phyloP scores from a whole-genome alignment of 2,797 vertebrate species.

The Chelon auratus region DNA sequence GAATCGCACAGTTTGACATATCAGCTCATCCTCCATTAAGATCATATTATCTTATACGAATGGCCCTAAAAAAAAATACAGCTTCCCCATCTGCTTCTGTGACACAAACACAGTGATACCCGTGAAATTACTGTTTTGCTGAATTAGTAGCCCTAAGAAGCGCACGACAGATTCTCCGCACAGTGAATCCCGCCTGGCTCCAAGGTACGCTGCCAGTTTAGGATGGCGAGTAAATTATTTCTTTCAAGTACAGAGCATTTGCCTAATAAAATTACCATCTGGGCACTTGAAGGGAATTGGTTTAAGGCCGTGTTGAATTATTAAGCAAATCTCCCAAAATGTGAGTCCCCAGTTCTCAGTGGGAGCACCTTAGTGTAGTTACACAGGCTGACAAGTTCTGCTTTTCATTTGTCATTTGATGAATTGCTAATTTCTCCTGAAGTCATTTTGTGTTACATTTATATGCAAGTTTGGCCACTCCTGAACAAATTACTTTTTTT shows the following conservation, averaged over 20 bases:
- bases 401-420: constrained; percentile 47
- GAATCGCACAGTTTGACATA: not conserved
- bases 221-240: constrained; percentile 74
- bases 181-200: constrained; percentile 52
- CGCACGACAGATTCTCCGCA: constrained; percentile 49
- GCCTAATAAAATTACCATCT: constrained; percentile 83
- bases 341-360: constrained; percentile 53
- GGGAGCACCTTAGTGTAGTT: constrained; percentile 44
- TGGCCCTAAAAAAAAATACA: constrained; percentile 12
- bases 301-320: constrained; percentile 80
- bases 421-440: constrained; percentile 24
- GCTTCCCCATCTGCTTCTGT: constrained; percentile 4
- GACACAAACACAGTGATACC: constrained; percentile 53
- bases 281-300: constrained; percentile 78
- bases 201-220: constrained; percentile 65
- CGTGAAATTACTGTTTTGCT: constrained; percentile 67
- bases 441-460: constrained; percentile 8
- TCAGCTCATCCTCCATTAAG: constrained; percentile 19
- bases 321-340: constrained; percentile 77
- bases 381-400: constrained; percentile 26
- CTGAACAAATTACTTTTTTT: not conserved
- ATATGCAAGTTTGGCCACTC: not conserved
- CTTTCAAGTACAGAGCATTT: constrained; percentile 76
- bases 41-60: not conserved
- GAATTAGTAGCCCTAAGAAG: constrained; percentile 51